These are phyloP conservation scores for Notocelia uddmanniana DNA, from an alignment of 2,888 invertebrate genomes.

Conservation along the genomic window DNA sequence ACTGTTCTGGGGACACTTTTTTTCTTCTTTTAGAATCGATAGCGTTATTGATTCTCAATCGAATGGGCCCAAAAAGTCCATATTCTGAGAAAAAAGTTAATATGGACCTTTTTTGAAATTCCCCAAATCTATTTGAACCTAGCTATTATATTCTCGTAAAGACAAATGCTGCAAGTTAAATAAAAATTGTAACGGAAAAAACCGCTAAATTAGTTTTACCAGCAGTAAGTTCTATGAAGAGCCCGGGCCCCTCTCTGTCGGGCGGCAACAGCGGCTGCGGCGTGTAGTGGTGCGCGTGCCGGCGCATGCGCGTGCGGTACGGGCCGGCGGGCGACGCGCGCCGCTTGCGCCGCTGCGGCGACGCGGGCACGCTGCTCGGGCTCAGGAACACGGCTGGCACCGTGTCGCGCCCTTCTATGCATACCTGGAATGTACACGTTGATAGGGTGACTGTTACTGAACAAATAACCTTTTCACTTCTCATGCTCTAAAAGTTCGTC, in stretches of 20 bases:
- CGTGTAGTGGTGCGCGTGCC: constrained; percentile 89
- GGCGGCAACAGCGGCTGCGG: constrained; percentile 98
- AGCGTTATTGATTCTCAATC: too few relatives aligned
- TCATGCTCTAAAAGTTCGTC: too few relatives aligned
- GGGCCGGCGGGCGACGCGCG: constrained; percentile 88
- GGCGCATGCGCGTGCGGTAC: constrained; percentile 80
- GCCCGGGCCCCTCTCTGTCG: constrained; percentile 94
- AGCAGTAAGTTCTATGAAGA: constrained; percentile 87
- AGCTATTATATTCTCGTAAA: too few relatives aligned
- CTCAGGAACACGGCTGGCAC: constrained; percentile 92
- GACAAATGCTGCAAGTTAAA: too few relatives aligned
- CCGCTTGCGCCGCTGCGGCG: constrained; percentile 87
- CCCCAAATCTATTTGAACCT: too few relatives aligned
- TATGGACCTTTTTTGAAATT: too few relatives aligned
- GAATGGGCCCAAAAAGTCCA: too few relatives aligned
- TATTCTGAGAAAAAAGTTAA: too few relatives aligned
- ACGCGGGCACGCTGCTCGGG: constrained; percentile 89
- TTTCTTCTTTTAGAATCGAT: too few relatives aligned
- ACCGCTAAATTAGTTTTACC: constrained; percentile 58
- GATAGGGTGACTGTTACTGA: background rate
- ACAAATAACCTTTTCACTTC: too few relatives aligned
- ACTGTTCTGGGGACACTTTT: too few relatives aligned
- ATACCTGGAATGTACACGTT: constrained; percentile 63
- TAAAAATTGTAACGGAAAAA: too few relatives aligned
- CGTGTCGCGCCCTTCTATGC: constrained; percentile 87